Evolutionary conservation across 1,140 invertebrate species (phyloP).

Genomic region (Megathymus violae): DNA sequence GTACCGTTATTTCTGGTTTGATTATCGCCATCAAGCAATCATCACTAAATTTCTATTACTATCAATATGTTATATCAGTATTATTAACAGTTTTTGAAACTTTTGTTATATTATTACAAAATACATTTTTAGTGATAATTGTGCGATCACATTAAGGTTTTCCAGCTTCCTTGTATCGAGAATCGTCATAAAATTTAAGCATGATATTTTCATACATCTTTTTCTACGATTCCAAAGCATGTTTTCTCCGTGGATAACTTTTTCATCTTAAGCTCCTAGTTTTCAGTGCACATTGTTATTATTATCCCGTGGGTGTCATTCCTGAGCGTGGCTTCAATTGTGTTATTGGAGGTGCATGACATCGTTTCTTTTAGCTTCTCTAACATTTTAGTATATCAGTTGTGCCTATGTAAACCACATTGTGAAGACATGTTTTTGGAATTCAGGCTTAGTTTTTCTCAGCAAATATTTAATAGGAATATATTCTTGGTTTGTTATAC

Average conservation of each 20-base stretch:
- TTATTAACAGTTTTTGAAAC: too few species aligned
- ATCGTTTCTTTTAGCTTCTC: conserved; percentile 43
- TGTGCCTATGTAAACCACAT: conserved; percentile 38
- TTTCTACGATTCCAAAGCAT: conserved; percentile 60
- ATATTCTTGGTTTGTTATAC: conserved; percentile 6
- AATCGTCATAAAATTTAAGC: conserved; percentile 40
- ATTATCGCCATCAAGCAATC: conserved; percentile 47
- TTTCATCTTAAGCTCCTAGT: conserved; percentile 55
- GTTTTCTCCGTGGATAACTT: conserved; percentile 63
- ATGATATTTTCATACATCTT: conserved; percentile 45
- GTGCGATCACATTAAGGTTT: conserved; percentile 40
- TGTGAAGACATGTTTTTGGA: conserved; percentile 70
- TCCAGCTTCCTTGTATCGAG: conserved; percentile 51
- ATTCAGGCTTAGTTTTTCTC: conserved; percentile 33
- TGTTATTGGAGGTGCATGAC: conserved; percentile 55
- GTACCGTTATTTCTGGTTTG: conserved; percentile 37
- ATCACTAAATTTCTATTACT: too few species aligned
- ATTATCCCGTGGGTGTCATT: conserved; percentile 45
- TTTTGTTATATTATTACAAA: background rate
- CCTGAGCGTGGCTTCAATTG: conserved; percentile 40
- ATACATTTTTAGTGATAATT: conserved; percentile 39
- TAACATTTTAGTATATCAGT: conserved; percentile 49
- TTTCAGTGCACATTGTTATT: conserved; percentile 48
- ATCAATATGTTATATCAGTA: too few species aligned
- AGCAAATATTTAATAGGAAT: background rate